phyloP scores from a whole-genome alignment of 2,113 vertebrate species.

The Elgaria multicarinata region DNA sequence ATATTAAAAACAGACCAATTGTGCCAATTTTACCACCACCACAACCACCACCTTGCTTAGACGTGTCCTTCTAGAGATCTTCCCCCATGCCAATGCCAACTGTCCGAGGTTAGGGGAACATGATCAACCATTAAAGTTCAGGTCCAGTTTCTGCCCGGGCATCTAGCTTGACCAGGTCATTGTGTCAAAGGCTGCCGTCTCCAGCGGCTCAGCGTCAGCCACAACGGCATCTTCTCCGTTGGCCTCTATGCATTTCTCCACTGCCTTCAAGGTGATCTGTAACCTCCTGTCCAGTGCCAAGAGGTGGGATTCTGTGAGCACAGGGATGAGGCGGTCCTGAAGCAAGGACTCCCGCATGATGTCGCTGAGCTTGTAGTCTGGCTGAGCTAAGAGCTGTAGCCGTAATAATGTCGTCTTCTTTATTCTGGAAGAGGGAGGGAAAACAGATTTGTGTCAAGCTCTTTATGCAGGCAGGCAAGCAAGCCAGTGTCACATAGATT shows the following conservation, averaged over 20 bases:
- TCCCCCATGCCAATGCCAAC: not conserved
- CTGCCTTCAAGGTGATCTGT: conserved; percentile 78
- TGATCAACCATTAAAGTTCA: not conserved
- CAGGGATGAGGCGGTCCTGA: conserved; percentile 81
- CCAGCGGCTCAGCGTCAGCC: conserved; percentile 55
- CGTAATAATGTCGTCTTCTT: conserved; percentile 86
- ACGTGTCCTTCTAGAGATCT: not conserved
- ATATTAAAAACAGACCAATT: not conserved
- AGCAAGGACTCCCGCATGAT: conserved; percentile 93
- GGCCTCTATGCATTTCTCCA: conserved; percentile 79
- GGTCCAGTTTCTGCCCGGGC: rapidly evolving
- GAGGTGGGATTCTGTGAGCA: conserved; percentile 91
- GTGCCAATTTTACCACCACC: not conserved
- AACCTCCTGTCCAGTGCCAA: conserved; percentile 90
- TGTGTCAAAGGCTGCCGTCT: not conserved
- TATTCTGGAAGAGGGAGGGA: conserved; percentile 79
- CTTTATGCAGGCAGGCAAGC: not conserved
- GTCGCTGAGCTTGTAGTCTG: conserved; percentile 86
- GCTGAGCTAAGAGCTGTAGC: conserved; percentile 82
- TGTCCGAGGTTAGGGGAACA: rapidly evolving
- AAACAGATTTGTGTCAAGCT: not conserved
- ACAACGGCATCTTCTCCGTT: conserved; percentile 84
- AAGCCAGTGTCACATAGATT: too few species aligned
- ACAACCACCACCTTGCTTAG: not conserved
- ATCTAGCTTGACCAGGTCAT: conserved; percentile 45